These are phyloP conservation scores for Luscinia luscinia DNA, from an alignment of 2,797 vertebrate species.

Conservation along the genomic window DNA sequence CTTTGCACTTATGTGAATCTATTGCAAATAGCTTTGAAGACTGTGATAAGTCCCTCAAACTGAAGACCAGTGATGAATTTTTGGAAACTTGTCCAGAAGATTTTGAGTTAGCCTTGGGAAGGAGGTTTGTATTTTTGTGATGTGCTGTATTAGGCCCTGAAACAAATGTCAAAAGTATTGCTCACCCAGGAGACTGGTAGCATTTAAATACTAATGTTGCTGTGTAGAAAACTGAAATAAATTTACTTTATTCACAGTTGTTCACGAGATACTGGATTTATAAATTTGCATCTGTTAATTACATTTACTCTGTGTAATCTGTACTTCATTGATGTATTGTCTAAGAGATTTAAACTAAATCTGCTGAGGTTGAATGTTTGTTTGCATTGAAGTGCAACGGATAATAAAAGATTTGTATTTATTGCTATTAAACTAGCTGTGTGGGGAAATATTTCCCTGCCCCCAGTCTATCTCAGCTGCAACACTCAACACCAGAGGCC, in stretches of 20 bases:
- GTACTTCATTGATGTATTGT: constrained; percentile 10
- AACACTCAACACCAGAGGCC: no score
- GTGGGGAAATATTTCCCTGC: background rate
- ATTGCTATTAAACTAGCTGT: constrained; percentile 9
- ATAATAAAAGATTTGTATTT: constrained; percentile 12
- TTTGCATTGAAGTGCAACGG: background rate
- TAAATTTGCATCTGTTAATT: constrained; percentile 53
- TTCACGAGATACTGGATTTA: background rate
- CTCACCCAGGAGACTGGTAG: background rate
- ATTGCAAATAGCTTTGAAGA: background rate
- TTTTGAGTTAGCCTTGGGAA: background rate
- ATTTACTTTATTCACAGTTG: background rate
- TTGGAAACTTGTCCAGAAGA: background rate
- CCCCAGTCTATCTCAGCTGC: background rate
- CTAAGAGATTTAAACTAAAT: constrained; percentile 45
- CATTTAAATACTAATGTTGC: background rate
- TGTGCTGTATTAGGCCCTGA: background rate
- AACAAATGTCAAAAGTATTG: background rate
- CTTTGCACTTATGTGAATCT: background rate
- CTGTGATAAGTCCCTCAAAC: background rate
- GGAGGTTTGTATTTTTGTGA: background rate
- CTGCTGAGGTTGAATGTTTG: constrained; percentile 19
- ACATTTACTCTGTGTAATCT: constrained; percentile 41
- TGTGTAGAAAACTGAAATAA: background rate
- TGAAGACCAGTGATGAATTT: background rate